phyloP scores from a whole-genome alignment of 2,888 invertebrate genomes.

The Pimpla rufipes region DNA sequence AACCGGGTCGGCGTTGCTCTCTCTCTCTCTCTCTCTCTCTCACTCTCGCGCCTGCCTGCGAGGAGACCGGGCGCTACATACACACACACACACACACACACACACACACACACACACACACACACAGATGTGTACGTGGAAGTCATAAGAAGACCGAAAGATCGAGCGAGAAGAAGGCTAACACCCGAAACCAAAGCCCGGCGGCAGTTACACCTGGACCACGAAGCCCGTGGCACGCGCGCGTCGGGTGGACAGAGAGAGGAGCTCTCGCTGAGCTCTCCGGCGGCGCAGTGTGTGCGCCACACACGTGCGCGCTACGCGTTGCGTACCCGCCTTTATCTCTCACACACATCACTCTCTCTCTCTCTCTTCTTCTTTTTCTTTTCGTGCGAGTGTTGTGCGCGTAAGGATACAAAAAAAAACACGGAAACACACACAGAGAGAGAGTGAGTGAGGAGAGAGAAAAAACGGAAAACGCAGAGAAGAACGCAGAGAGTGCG shows the following conservation, averaged over 20 bases:
- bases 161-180: conserved; percentile 10
- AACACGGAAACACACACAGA: too few relatives aligned
- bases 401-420: conserved; percentile 47
- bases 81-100: not conserved
- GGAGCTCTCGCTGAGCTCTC: not conserved
- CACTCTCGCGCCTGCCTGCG: too few relatives aligned
- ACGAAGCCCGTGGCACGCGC: conserved; percentile 26
- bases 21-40: too few relatives aligned
- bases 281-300: not conserved
- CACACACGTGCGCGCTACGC: conserved; percentile 31
- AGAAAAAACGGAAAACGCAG: not conserved
- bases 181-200: conserved; percentile 1
- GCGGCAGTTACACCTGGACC: conserved; percentile 64
- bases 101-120: not conserved
- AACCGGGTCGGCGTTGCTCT: not conserved
- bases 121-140: not conserved
- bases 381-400: conserved; percentile 15
- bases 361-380: too few relatives aligned
- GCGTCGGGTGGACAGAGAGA: conserved; percentile 3
- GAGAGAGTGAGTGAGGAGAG: too few relatives aligned
- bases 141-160: not conserved
- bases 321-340: not conserved
- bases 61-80: not conserved
- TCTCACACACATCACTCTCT: too few relatives aligned
- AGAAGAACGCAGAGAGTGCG: not conserved